Evolutionary conservation across 1,140 invertebrate species (phyloP), one percentile per base, ranked within the genome.

Genomic region (Hylaeus volcanicus): DNA sequence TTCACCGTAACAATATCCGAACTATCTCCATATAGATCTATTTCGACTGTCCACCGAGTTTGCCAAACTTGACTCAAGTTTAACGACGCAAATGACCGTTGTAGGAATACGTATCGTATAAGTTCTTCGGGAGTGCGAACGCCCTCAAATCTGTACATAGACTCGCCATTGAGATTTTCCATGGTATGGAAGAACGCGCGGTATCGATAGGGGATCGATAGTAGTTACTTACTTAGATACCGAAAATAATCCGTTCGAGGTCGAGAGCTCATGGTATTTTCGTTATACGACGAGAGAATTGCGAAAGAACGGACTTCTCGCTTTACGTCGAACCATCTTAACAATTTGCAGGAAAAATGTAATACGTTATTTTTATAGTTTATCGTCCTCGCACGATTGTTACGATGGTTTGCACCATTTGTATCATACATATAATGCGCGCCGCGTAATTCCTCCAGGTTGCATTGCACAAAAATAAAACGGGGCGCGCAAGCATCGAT

Each of bases 321-420:
- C 53, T 53, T 56, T 76, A 74, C 81, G 72, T 71, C 72, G 89
- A 90, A 89, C 88, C 87, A 89, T 92, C 86, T 82, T 89, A 86
- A 82, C 88, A 87, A 90, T 87, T 69, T 74, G 84, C 74, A 51
- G 75, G 53, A 83, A 76, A 85, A 85, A 87, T 77, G 61, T 74
- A 79, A 90, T 89, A 90, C 79, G 88, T 92, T 93, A 93, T 93
- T 93, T 92, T 92, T 92, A 89, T 92, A 92, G 92, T 92, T 92
- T 91, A 74, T 78, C 83, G 87, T 87, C 78, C 84, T 86, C 71
- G 75, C 75, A 71, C 69, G 75, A 87, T 90, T 89, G 89, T 84
- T 85, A 88, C 72, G 83, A 90, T 88, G 86, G 90, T 89, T 89
- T 85, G 51, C 37, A 48, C 70, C 45, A 56, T 73, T 79, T 74